Base-by-base conservation (phyloP, 2,113 vertebrate genomes). In the Ginglymostoma cirratum region DNA sequence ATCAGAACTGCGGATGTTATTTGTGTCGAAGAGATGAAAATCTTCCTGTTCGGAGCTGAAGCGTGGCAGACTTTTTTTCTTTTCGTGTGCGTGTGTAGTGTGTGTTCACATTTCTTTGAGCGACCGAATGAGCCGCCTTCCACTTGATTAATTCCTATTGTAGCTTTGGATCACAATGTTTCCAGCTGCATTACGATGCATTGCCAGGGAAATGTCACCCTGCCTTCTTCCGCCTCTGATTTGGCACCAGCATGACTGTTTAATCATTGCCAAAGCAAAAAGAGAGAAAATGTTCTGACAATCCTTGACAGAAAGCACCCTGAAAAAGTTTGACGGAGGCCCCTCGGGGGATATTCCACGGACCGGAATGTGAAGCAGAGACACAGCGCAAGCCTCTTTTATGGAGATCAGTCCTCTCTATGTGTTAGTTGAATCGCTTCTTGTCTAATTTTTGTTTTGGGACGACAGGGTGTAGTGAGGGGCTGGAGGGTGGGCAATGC, bases 201-300 rank as follows among this genome's bases (percentile, higher is more conserved):
- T 42, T 92, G 89, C 89, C 89, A 92, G 89, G 89, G 34, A 92
- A 92, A 66, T 92, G 55, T 92, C 61, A 92, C 0, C 89, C 89
- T 66, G 15, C 61, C 61, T 92, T 10, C 89, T n/a, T 66, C 86
- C 52, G 52, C 89, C 89, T 66, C 89, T n/a, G 61, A 92, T 6
- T 66, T 92, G 89, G 61, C 55, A 38, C 55, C 55, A 19, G 89
- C 17, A 2, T 17, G 3, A 38, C 61, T 65, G 61, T 38, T 66
- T 92, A 92, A 92, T 92, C 89, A 66, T 21, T n/a, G 89, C 89
- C 89, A 10, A 45, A 48, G 34, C 55, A 89, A 90, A 65, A 65
- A 90, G 55, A 61, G 8, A 61, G 55, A 86, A 90, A 19, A n/a
- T 90, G 10, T n/a, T 90, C 87, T 34, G 87, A 61, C 87, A 65